These are phyloP conservation scores for Hypomecis punctinalis DNA, from an alignment of 2,888 invertebrate species.

Conservation along the genomic window DNA sequence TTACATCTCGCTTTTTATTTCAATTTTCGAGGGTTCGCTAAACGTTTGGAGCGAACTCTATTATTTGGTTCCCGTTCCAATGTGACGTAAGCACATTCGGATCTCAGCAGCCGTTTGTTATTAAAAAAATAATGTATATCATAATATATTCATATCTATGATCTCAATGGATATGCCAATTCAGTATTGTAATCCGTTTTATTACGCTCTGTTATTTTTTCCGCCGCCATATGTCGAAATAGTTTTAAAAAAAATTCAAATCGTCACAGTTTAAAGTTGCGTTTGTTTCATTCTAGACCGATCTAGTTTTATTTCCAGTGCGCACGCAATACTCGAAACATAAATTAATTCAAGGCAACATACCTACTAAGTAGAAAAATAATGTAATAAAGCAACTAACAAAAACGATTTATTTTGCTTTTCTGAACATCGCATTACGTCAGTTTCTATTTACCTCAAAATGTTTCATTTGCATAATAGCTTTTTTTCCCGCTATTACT, in stretches of 20 bases:
- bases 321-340: conserved; percentile 41
- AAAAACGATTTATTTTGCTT: conserved; percentile 78
- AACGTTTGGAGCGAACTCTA: conserved; percentile 82
- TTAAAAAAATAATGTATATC: conserved; percentile 82
- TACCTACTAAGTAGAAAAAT: conserved; percentile 47
- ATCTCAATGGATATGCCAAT: conserved; percentile 74
- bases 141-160: conserved; percentile 81
- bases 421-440: conserved; percentile 77
- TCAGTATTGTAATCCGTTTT: conserved; percentile 35
- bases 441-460: conserved; percentile 83
- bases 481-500: conserved; percentile 82
- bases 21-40: conserved; percentile 83
- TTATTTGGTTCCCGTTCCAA: conserved; percentile 72
- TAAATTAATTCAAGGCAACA: conserved; percentile 55
- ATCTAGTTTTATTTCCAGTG: conserved; percentile 17
- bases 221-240: conserved; percentile 18
- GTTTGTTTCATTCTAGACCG: conserved; percentile 10
- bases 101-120: conserved; percentile 78
- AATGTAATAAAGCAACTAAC: conserved; percentile 69
- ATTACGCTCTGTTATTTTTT: conserved; percentile 27
- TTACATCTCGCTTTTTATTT: conserved; percentile 84
- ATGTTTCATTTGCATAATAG: conserved; percentile 85
- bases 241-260: not conserved
- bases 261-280: conserved; percentile 13
- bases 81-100: conserved; percentile 82